Percentiles rank a stretch among this genome's conserved stretches.
phyloP scores from a whole-genome alignment of 2,797 vertebrate genomes.

The Apodemus agrarius region DNA sequence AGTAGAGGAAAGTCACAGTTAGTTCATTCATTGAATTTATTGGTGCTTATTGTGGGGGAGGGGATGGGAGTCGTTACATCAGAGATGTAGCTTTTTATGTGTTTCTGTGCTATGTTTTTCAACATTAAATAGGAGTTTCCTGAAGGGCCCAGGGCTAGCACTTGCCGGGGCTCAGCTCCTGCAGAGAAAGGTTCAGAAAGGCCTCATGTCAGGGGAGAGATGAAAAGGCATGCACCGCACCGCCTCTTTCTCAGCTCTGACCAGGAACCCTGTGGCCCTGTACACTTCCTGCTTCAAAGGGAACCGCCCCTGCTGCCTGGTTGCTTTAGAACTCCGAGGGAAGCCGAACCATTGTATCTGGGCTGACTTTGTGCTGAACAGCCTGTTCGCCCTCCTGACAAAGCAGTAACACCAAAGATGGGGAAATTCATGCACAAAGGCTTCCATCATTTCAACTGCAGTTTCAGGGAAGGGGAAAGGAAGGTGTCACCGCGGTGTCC shows the following conservation, averaged over 20 bases:
- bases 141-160: background rate
- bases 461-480: background rate
- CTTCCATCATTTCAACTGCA: background rate
- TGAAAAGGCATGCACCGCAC: background rate
- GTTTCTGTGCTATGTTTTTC: conserved; percentile 6
- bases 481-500: background rate
- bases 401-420: background rate
- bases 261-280: background rate
- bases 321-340: background rate
- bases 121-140: conserved; percentile 12
- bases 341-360: background rate
- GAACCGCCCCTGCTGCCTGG: background rate
- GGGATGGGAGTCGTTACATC: background rate
- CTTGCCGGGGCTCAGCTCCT: conserved; percentile 18
- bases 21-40: background rate
- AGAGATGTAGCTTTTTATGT: background rate
- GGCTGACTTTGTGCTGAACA: background rate
- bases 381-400: background rate
- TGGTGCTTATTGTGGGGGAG: background rate
- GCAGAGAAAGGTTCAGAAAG: background rate
- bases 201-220: background rate
- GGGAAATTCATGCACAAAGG: background rate
- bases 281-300: background rate
- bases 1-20: background rate
- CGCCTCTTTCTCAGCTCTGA: background rate